Base-by-base conservation (phyloP, 2,797 vertebrate genomes). In the Microctenopoma stevenorrisi region DNA sequence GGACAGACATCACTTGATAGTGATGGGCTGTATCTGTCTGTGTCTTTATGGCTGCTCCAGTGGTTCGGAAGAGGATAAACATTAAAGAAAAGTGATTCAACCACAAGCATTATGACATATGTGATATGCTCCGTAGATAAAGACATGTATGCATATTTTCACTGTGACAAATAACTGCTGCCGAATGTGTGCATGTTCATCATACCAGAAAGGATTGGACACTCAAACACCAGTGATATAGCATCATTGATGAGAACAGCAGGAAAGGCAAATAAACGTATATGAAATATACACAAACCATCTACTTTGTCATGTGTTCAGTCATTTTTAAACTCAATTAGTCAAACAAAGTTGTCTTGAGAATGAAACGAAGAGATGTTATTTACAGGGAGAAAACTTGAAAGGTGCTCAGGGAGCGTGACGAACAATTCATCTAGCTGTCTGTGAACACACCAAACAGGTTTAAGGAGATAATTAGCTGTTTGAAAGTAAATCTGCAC, bases 171-270 rank as follows among this genome's bases (percentile, higher is more conserved):
- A 37, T 51, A 37, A 43, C 70, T 52, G 65, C 61, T 72, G 75
- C 67, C 75, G 65, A 51, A 78, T 86, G 86, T 89, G 84, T 90
- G 84, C 65, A 72, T 67, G 78, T 81, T 85, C 28, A 74, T 82
- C 82, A 83, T 79, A 90, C 79, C 75, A 86, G 85, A 92, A 88
- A 92, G 52, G 87, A 90, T 52, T 88, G 82, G 86, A 92, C 88
- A 91, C 89, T 80, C 74, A 81, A 83, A 87, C 75, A 88, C 64
- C 77, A 74, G 88, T 80, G 76, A 87, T 80, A 81, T 35, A 90
- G 70, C 85, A 86, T 91, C 87, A 84, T 91, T 88, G 74, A 90
- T 90, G 84, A 87, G 51, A 83, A 88, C 72, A 91, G 78, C 76
- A 88, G 72, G 64, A 60, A 83, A 63, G 82, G 64, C 76, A 81